Percentiles rank a stretch among this genome's conserved stretches.
Evolutionary conservation across 2,797 vertebrate species (phyloP).

Genomic region (Eulemur rubriventer): DNA sequence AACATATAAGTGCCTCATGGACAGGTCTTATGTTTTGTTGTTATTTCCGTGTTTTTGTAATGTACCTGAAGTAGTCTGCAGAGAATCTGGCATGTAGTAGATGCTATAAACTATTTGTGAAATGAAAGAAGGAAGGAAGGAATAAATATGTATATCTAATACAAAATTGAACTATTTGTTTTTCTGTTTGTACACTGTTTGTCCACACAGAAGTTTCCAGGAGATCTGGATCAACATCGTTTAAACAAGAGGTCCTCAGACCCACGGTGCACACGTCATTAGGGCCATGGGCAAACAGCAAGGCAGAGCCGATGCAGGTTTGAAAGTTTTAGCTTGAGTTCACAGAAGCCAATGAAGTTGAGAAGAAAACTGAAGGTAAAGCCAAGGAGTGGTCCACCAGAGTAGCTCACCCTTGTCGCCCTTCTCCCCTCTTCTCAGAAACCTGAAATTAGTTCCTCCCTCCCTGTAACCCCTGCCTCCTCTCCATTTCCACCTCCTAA

Average conservation of each 20-base stretch:
- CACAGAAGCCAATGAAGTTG: background rate
- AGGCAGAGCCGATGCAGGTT: background rate
- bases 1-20: background rate
- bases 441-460: constrained; percentile 13
- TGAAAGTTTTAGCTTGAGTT: background rate
- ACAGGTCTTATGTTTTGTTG: background rate
- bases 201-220: background rate
- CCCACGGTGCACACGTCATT: accelerated
- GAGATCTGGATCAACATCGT: background rate
- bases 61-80: background rate
- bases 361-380: background rate
- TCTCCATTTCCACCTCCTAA: constrained; percentile 56
- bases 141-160: background rate
- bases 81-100: background rate
- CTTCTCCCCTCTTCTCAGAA: background rate
- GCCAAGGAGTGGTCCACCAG: background rate
- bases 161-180: background rate
- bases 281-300: background rate
- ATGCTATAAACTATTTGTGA: background rate
- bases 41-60: background rate
- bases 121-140: background rate
- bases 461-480: constrained; percentile 10
- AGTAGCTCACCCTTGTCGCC: background rate
- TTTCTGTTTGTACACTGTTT: background rate
- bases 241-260: background rate